phyloP scores from a whole-genome alignment of 35 echinoderm and acorn worm genomes.

The Ophioderma brevispina region DNA sequence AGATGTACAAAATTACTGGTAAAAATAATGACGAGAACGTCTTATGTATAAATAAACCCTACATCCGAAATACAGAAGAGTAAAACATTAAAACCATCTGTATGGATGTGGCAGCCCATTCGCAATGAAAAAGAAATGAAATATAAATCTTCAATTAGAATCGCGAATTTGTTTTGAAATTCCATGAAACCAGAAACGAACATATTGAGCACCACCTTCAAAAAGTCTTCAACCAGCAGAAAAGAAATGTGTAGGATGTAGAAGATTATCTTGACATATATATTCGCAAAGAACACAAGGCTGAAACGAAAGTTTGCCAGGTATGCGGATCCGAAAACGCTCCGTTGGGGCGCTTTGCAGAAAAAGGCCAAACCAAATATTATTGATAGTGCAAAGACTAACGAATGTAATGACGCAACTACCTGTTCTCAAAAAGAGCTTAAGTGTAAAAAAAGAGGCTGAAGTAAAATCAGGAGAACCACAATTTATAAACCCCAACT shows the following conservation, averaged over 20 bases:
- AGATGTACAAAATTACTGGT: neutral
- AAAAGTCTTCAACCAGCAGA: neutral
- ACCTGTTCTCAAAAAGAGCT: too few species aligned
- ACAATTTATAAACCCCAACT: slow-evolving; percentile 32
- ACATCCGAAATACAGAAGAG: neutral
- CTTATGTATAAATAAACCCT: neutral
- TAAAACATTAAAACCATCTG: neutral
- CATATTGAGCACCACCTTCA: neutral
- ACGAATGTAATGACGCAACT: too few species aligned
- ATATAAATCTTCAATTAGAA: neutral
- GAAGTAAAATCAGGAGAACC: slow-evolving; percentile 12
- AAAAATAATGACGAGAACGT: neutral
- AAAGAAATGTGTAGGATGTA: neutral
- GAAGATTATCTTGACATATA: neutral
- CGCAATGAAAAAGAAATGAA: neutral
- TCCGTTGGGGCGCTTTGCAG: too few species aligned
- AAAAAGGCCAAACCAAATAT: too few species aligned
- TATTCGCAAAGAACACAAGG: too few species aligned
- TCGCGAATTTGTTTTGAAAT: neutral
- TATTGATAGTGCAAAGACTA: too few species aligned
- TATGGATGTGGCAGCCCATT: neutral
- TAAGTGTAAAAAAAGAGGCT: neutral
- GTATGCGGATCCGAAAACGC: too few species aligned
- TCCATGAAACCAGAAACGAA: neutral
- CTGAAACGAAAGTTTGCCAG: too few species aligned